Conservation (phyloP, 2,888 invertebrate species). For the Caenorhabditis panamensis region DNA sequence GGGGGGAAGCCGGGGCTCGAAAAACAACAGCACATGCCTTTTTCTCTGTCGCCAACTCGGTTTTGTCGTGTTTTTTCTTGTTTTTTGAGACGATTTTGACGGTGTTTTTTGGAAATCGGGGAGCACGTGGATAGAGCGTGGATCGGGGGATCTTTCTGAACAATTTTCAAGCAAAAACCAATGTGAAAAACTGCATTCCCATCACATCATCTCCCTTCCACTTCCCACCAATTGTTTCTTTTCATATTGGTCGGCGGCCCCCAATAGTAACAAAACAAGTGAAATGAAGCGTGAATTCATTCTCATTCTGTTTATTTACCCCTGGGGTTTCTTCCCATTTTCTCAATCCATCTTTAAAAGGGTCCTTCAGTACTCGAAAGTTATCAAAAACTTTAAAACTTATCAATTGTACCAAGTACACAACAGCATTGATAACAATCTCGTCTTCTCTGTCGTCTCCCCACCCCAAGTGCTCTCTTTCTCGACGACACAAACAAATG, state of each 20-base stretch:
- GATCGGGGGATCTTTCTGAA: too few relatives aligned
- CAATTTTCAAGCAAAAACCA: not conserved
- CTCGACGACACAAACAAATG: constrained; percentile 18
- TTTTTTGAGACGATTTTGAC: too few relatives aligned
- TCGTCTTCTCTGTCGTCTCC: not conserved
- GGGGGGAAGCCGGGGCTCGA: constrained; percentile 47
- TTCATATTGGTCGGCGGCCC: not conserved
- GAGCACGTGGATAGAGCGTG: too few relatives aligned
- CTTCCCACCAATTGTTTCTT: constrained; percentile 5
- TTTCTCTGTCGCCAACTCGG: constrained; percentile 4
- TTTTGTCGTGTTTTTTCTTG: constrained; percentile 6
- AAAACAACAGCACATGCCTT: constrained; percentile 54
- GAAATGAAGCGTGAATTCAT: constrained; percentile 1
- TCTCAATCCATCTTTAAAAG: too few relatives aligned
- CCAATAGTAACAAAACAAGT: not conserved
- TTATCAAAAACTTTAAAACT: too few relatives aligned
- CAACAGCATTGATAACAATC: not conserved
- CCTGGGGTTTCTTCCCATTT: too few relatives aligned
- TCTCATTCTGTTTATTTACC: too few relatives aligned
- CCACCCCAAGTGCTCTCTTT: constrained; percentile 18
- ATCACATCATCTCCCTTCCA: not conserved
- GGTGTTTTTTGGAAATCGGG: not conserved
- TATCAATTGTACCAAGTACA: not conserved
- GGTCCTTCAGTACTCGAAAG: too few relatives aligned
- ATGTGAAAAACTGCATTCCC: not conserved